Percentiles rank a stretch among this genome's conserved stretches.
Conservation (phyloP, 1,140 invertebrate species). For the Reticulitermes speratus region DNA sequence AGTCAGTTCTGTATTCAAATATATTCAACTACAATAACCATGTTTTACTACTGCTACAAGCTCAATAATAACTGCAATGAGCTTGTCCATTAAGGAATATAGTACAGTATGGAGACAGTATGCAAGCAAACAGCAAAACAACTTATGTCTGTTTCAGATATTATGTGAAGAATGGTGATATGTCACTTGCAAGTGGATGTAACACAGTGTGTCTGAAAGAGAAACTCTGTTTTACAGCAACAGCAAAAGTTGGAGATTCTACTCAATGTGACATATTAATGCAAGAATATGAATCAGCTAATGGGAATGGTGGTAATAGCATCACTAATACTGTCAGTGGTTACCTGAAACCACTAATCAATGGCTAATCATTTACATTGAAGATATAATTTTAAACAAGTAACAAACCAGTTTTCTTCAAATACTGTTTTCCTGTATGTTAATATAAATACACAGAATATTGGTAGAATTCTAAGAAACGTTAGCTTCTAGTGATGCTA, state of each 20-base stretch:
- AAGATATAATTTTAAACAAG: too few species aligned
- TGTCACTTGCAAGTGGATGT: slow-evolving; percentile 53
- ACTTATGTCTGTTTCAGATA: background rate
- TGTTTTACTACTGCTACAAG: too few species aligned
- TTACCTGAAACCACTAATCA: background rate
- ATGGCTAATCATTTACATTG: background rate
- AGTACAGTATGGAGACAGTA: too few species aligned
- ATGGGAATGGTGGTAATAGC: background rate
- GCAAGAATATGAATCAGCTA: background rate
- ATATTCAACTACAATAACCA: too few species aligned
- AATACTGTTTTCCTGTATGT: too few species aligned
- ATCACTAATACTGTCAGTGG: background rate
- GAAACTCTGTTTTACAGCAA: slow-evolving; percentile 57
- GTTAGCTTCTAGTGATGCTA: too few species aligned
- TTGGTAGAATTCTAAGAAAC: too few species aligned
- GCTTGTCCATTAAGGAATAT: too few species aligned
- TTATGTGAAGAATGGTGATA: slow-evolving; percentile 52
- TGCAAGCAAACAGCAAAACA: background rate
- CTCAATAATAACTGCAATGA: too few species aligned
- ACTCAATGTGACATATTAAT: slow-evolving; percentile 50
- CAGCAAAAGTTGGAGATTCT: slow-evolving; percentile 54
- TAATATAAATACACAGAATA: too few species aligned
- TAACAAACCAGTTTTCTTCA: too few species aligned
- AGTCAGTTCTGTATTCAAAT: too few species aligned
- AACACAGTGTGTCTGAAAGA: slow-evolving; percentile 56